Base-by-base conservation (phyloP, 2,888 invertebrate genomes). In the Pecten maximus region DNA sequence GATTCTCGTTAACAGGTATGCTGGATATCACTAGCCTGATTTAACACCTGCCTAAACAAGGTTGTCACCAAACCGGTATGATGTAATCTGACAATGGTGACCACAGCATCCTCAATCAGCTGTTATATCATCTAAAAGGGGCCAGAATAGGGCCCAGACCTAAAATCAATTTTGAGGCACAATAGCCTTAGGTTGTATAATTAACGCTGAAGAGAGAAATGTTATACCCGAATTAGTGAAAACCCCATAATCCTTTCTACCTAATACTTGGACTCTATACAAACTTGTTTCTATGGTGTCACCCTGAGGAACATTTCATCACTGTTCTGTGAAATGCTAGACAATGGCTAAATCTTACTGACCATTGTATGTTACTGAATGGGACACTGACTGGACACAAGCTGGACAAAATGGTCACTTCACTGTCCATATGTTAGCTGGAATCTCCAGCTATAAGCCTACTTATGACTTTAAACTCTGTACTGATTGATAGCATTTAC, bases 401-500 rank as follows among this genome's bases (percentile, higher is more conserved):
- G 74, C 74, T 74, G 74, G 74, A 74, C 74, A 74, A 74, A 74
- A 28, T 74, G 28, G 74, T 74, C 74, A 74, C 74, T 74, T 35
- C 28, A 74, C 10, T 15, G 28, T 12, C 28, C 74, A 74, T 23
- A 28, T 74, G 74, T 74, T 74, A 35, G 35, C 3, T 0, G 10
- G 35, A 74, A 35, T 28, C 35, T 35, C 1, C 35, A 74, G 10
- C 74, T 74, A 35, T 74, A 74, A 74, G 12, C 74, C 74, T 74
- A 35, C 74, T 74, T 74, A 54, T 54, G 54, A 54, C 54, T 74
- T 35, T 74, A 74, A 74, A 74, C 35, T 35, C 6, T 28, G 19
- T 12, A 10, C 23, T 54, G 15, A 74, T 28, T 28, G 10, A 54
- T 54, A 8, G n/a, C 23, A 54, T 54, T 48, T 48, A 48, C 48